Conservation (phyloP, 2,888 invertebrate genomes). For the Danaus chrysippus region DNA sequence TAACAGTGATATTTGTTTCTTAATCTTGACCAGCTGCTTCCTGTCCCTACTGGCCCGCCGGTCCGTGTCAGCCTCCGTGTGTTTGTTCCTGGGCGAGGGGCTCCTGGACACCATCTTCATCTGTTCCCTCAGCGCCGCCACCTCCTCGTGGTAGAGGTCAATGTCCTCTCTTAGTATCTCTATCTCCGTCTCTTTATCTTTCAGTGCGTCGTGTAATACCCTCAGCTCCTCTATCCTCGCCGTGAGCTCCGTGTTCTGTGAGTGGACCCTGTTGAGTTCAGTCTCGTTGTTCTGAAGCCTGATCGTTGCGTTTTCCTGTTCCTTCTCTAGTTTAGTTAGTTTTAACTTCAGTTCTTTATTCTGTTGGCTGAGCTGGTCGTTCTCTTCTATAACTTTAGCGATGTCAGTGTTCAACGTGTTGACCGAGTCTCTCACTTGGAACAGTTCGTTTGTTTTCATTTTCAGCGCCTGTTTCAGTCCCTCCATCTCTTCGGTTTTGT, state of each 20-base stretch:
- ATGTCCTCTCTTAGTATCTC: conserved; percentile 76
- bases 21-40: conserved; percentile 77
- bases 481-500: conserved; percentile 71
- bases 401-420: conserved; percentile 57
- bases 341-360: conserved; percentile 63
- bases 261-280: conserved; percentile 59
- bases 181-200: conserved; percentile 76
- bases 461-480: conserved; percentile 70
- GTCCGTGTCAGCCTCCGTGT: conserved; percentile 71
- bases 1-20: conserved; percentile 63
- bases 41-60: conserved; percentile 77
- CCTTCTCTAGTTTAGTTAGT: conserved; percentile 65
- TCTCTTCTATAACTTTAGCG: conserved; percentile 63
- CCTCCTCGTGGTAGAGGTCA: conserved; percentile 72
- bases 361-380: conserved; percentile 54
- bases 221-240: conserved; percentile 66
- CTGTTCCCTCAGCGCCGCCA: conserved; percentile 67
- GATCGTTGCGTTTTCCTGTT: conserved; percentile 65
- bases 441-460: conserved; percentile 63
- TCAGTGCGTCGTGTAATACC: conserved; percentile 60
- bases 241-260: conserved; percentile 60
- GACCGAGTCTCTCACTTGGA: conserved; percentile 62
- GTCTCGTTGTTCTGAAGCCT: conserved; percentile 63
- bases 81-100: conserved; percentile 80
- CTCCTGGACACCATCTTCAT: conserved; percentile 70